Base-by-base conservation (phyloP, 2,113 vertebrate species). In the Boulengerochromis microlepis region DNA sequence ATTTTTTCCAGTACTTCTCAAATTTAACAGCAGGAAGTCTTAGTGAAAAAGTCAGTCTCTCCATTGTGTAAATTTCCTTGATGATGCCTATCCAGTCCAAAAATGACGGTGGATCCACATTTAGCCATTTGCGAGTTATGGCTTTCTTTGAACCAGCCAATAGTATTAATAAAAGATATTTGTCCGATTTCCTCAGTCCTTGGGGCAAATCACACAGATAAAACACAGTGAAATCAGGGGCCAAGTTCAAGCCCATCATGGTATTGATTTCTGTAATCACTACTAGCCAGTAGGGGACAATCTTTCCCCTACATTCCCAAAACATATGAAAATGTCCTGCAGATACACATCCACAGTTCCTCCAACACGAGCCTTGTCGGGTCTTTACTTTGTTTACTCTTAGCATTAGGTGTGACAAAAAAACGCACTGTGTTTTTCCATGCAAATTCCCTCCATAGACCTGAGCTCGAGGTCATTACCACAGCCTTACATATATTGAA, bases 51-150 rank as follows among this genome's bases (percentile, higher is more conserved):
- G 53, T 56, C 10, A 24, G 53, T 56, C 22, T 56, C 53, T 24
- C 53, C 22, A 56, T 56, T 56, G 53, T 56, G 53, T 56, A 56
- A 56, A 13, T 56, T 24, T 13, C 53, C 2, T 56, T 56, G 53
- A 56, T 56, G 4, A 4, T 13, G 53, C 11, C 53, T 56, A 56
- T 56, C 53, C 11, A 56, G 53, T 56, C 53, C 53, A 50, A 45
- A 24, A 12, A 54, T 54, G n/a, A 54, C n/a, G 1, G 10, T 54
- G 53, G 53, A 54, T 54, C n/a, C 0, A 24, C 53, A 12, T 54
- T 54, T 54, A 54, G n/a, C 53, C 1, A 54, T 54, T 54, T 54
- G n/a, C 6, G 4, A 54, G 53, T 54, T 54, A 24, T 54, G 6
- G 53, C n/a, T 54, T 54, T 54, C 53, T 54, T 54, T 54, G n/a